phyloP scores from a whole-genome alignment of 2,888 invertebrate species.

The Drosophila austrosaltans region DNA sequence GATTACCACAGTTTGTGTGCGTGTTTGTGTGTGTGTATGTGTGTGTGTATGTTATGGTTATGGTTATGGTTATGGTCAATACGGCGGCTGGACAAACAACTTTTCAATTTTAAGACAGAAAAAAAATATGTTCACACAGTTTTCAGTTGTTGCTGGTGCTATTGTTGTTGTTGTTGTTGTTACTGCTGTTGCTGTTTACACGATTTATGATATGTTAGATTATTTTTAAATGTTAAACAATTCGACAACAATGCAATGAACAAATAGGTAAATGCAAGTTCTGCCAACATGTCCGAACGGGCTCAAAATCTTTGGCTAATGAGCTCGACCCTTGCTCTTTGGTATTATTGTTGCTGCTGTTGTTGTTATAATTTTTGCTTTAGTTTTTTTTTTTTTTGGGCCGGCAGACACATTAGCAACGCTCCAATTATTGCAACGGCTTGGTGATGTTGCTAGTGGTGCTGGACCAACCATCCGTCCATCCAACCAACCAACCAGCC shows the following conservation, averaged over 20 bases:
- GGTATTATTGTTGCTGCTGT: neutral
- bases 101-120: constrained; percentile 66
- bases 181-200: constrained; percentile 49
- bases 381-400: neutral
- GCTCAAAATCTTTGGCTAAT: constrained; percentile 59
- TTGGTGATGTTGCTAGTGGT: constrained; percentile 2
- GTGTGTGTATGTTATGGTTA: constrained; percentile 50
- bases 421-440: constrained; percentile 62
- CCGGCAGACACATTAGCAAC: constrained; percentile 46
- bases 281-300: neutral
- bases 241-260: constrained; percentile 44
- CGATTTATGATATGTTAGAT: constrained; percentile 54
- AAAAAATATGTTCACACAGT: constrained; percentile 67
- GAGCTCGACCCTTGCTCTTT: constrained; percentile 65
- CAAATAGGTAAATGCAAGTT: constrained; percentile 29
- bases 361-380: constrained; percentile 12
- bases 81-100: constrained; percentile 69
- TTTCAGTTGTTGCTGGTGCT: constrained; percentile 42
- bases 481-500: constrained; percentile 17
- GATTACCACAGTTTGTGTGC: constrained; percentile 35
- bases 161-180: constrained; percentile 31
- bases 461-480: neutral
- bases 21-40: constrained; percentile 57
- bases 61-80: constrained; percentile 70
- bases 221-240: constrained; percentile 62